Percentiles rank a stretch among this genome's conserved stretches.
phyloP scores from a whole-genome alignment of 2,888 invertebrate species.

The Zygothrica quintamaculata region DNA sequence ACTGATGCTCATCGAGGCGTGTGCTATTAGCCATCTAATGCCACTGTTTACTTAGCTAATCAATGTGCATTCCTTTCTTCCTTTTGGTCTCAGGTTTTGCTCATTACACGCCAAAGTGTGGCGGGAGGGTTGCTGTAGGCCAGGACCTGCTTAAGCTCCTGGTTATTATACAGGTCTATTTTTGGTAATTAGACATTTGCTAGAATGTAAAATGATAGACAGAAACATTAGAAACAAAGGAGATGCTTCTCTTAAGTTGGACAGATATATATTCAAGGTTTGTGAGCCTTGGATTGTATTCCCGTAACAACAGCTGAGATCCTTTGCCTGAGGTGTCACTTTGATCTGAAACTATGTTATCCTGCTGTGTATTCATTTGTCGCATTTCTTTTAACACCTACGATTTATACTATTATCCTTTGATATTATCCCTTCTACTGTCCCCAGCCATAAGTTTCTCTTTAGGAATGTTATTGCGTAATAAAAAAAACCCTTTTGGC shows the following conservation, averaged over 20 bases:
- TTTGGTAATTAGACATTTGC: slow-evolving; percentile 40
- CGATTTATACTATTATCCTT: slow-evolving; percentile 44
- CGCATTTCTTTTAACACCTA: slow-evolving; percentile 61
- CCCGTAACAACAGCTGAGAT: neutral
- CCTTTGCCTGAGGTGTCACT: neutral
- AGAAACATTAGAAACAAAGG: slow-evolving; percentile 2
- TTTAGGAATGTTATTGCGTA: slow-evolving; percentile 58
- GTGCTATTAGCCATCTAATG: slow-evolving; percentile 49
- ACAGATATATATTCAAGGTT: neutral
- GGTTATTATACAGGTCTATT: slow-evolving; percentile 11
- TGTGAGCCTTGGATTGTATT: neutral
- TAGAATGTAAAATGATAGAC: slow-evolving; percentile 10
- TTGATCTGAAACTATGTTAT: neutral
- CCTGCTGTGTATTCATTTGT: slow-evolving; percentile 32
- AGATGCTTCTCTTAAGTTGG: neutral
- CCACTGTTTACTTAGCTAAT: slow-evolving; percentile 59
- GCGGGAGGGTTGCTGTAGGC: too few relatives aligned
- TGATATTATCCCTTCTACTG: slow-evolving; percentile 13
- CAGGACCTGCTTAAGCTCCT: slow-evolving; percentile 10
- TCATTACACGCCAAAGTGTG: slow-evolving; percentile 44
- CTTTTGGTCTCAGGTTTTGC: slow-evolving; percentile 28
- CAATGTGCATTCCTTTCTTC: slow-evolving; percentile 39
- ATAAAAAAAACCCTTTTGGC: slow-evolving; percentile 35
- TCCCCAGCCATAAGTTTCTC: slow-evolving; percentile 14
- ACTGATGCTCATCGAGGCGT: slow-evolving; percentile 44